Evolutionary conservation across 2,888 invertebrate species (phyloP), one percentile per base, ranked within the genome.

Genomic region (Heliconius erato): DNA sequence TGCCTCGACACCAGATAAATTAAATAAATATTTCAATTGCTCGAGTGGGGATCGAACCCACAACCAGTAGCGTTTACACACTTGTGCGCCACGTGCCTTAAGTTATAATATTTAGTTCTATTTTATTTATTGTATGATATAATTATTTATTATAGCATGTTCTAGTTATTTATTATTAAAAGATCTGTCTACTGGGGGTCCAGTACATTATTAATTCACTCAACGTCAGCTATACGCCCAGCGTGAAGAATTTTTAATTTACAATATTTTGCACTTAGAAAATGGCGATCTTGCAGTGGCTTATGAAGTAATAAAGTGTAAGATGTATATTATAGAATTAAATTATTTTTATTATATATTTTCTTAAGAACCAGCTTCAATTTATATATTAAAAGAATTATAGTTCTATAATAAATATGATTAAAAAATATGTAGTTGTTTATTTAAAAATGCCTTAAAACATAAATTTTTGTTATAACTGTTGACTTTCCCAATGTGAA

Each of bases 221-320:
- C 82, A 85, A 87, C 89, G 89, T 89, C 88, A 87, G 86, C 88
- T 87, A 85, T 86, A 87, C 86, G 85, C 87, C 86, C 86, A 85
- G 87, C 84, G 87, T 84, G 86, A 89, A 89, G 91, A 92, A 92
- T 92, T 90, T 92, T 92, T 92, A 92, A 92, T 92, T 89, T 91
- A 85, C 87, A 87, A 90, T 89, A 86, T 85, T 85, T 84, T 84
- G 80, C 81, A 82, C 80, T 81, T 83, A 83, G 80, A 79, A 84
- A 83, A 80, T 85, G 82, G 82, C 80, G 67, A 71, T 80, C 82
- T 77, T 23, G 69, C 74, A 74, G 63, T 63, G 63, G 35, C 63
- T 76, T 76, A 23, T 76, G 63, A 40, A 40, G 26, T 67, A 65
- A 65, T 78, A 78, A 78, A 78, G 23, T 78, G 12, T 67, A 49